A percentile compares a stretch with the other conserved stretches of the same genome.
Conservation (phyloP, 2,888 invertebrate species). For the Biston betularia region DNA sequence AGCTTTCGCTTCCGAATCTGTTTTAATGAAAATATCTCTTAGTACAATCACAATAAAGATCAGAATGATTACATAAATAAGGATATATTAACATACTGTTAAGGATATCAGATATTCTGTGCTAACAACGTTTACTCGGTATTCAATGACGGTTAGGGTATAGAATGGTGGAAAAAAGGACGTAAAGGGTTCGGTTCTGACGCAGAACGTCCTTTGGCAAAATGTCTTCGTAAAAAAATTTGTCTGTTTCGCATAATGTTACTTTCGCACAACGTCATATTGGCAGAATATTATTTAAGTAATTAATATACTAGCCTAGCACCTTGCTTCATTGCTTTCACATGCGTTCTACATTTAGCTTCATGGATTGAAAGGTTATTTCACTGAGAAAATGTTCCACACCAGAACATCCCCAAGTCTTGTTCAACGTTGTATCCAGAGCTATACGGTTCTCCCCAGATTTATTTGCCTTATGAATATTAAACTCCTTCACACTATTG, state of each 20-base stretch:
- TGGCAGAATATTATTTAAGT: no score
- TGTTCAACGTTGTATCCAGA: slow-evolving; percentile 2
- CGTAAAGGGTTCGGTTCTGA: no score
- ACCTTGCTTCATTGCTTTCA: no score
- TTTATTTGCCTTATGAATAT: slow-evolving; percentile 72
- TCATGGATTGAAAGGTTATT: not conserved
- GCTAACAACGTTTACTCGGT: not conserved
- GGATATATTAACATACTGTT: not conserved
- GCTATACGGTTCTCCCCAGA: slow-evolving; percentile 44
- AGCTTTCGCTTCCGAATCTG: not conserved
- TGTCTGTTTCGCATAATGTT: no score
- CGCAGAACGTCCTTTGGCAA: no score
- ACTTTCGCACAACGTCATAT: no score
- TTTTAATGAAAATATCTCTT: not conserved
- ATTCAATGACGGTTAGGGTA: not conserved
- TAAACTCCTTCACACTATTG: slow-evolving; percentile 64
- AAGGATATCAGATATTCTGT: no score
- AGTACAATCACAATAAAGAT: not conserved
- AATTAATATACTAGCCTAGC: no score
- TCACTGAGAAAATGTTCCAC: not conserved
- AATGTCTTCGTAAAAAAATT: no score
- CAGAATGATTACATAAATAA: not conserved
- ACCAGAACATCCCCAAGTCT: slow-evolving; percentile 10
- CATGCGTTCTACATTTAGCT: no score
- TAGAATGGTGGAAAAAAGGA: no score